Evolutionary conservation across 2,888 invertebrate species (phyloP).

Genomic region (Amphiduros pacificus): DNA sequence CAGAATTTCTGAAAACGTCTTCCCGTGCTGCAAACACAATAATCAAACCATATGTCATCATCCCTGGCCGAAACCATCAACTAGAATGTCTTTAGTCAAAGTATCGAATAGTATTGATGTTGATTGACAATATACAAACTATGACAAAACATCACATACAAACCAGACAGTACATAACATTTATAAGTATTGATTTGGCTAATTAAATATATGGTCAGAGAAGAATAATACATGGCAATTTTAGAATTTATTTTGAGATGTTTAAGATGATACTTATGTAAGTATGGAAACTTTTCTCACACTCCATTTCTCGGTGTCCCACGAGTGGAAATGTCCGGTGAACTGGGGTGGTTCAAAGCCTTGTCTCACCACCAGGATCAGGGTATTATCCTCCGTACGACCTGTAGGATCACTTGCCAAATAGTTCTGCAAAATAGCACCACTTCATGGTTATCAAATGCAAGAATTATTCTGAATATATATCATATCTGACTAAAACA

Average conservation of each 20-base stretch:
- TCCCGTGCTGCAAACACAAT: constrained; percentile 32
- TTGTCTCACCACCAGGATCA: constrained; percentile 74
- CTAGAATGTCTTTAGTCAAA: background rate
- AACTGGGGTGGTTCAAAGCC: constrained; percentile 76
- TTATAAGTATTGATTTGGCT: too few relatives aligned
- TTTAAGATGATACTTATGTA: too few relatives aligned
- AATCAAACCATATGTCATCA: background rate
- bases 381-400: constrained; percentile 69
- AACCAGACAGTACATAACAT: too few relatives aligned
- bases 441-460: background rate
- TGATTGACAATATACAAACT: too few relatives aligned
- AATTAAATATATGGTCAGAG: too few relatives aligned
- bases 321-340: constrained; percentile 74
- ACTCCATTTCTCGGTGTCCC: constrained; percentile 65
- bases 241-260: too few relatives aligned
- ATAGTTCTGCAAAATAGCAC: constrained; percentile 67
- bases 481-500: too few relatives aligned
- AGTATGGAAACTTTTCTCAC: too few relatives aligned
- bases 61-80: background rate
- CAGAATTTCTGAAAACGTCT: constrained; percentile 39
- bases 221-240: too few relatives aligned
- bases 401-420: constrained; percentile 71
- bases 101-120: too few relatives aligned
- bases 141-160: too few relatives aligned
- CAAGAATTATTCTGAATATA: too few relatives aligned